phyloP scores from a whole-genome alignment of 2,797 vertebrate species.

The Characodon lateralis region DNA sequence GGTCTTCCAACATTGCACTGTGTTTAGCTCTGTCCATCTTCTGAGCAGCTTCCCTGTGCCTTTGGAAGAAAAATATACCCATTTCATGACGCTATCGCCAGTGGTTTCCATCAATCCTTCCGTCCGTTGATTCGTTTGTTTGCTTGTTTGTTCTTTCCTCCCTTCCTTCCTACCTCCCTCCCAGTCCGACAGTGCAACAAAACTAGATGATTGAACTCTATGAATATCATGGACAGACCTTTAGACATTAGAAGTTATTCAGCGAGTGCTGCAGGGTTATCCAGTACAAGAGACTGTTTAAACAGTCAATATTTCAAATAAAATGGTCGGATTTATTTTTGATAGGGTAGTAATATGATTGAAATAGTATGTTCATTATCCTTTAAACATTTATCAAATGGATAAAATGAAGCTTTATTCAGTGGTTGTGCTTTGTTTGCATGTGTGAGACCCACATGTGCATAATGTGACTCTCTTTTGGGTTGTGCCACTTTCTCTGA shows the following conservation, averaged over 20 bases:
- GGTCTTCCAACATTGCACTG: background rate
- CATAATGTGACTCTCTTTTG: background rate
- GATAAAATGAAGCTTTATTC: background rate
- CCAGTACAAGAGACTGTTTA: constrained; percentile 4
- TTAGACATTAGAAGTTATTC: background rate
- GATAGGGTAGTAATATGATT: background rate
- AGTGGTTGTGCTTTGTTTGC: background rate
- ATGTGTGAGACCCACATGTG: background rate
- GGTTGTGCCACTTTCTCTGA: background rate
- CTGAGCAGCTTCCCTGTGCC: background rate
- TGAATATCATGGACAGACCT: background rate
- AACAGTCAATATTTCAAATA: background rate
- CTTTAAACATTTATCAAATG: background rate
- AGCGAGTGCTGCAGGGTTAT: background rate
- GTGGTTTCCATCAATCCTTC: background rate
- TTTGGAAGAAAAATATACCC: background rate
- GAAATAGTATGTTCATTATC: background rate
- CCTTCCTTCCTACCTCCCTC: constrained; percentile 9
- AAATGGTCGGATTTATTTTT: background rate
- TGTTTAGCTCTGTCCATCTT: background rate
- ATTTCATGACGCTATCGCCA: background rate
- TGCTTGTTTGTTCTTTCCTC: background rate
- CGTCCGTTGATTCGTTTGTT: too few relatives aligned
- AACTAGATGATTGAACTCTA: background rate
- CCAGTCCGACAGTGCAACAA: constrained; percentile 7